A percentile compares a stretch with the other conserved stretches of the same genome.
These are phyloP conservation scores for Paraplagusia blochii DNA, from an alignment of 2,113 vertebrate species.

Conservation along the genomic window DNA sequence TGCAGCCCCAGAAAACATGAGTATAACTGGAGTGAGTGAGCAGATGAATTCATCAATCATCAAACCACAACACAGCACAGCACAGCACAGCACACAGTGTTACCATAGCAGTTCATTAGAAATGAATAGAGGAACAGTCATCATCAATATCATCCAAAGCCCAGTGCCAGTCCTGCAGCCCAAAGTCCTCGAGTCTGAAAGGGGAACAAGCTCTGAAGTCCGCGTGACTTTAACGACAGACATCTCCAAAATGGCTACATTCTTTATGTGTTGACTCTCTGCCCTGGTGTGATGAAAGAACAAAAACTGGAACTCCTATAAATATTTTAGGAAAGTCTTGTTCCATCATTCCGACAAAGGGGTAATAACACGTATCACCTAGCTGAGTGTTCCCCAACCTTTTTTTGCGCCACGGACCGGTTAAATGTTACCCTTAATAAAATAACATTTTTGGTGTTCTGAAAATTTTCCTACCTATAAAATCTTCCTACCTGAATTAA, in stretches of 20 bases:
- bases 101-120: conserved; percentile 81
- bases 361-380: too few species aligned
- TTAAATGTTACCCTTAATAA: too few species aligned
- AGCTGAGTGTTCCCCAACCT: too few species aligned
- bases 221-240: background rate
- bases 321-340: too few species aligned
- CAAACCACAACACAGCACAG: conserved; percentile 40
- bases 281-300: background rate
- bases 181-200: conserved; percentile 92
- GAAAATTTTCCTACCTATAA: too few species aligned
- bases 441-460: too few species aligned
- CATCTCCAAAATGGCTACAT: background rate
- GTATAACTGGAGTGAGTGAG: too few species aligned
- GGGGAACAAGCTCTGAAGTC: conserved; percentile 63
- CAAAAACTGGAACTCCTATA: background rate
- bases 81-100: conserved; percentile 35
- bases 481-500: too few species aligned
- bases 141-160: conserved; percentile 92
- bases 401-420: too few species aligned
- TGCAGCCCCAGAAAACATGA: too few species aligned
- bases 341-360: too few species aligned
- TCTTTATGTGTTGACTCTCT: background rate
- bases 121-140: conserved; percentile 89
- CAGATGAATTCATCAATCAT: conserved; percentile 25
- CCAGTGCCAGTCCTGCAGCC: conserved; percentile 95